Evolutionary conservation across 2,888 invertebrate genomes (phyloP), one percentile per base, ranked within the genome.

Genomic region (Drosophila leonis): DNA sequence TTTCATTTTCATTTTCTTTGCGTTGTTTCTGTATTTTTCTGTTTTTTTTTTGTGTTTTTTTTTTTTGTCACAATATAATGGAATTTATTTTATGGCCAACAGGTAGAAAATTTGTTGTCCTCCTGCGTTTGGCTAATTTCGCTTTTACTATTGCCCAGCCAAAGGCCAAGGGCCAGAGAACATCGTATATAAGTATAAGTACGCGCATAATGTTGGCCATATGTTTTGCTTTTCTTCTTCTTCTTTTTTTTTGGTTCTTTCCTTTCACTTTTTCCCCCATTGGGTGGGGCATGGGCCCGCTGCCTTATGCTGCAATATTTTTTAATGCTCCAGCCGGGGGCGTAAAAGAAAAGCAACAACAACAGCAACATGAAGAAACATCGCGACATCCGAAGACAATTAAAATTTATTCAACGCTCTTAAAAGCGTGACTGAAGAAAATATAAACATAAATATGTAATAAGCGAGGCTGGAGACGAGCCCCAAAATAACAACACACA

Each of bases 81-180:
- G 83, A 83, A 90, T 85, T 83, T 87, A 86, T 90, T 91, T 91
- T 90, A 91, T 82, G 82, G 79, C 88, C 90, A 91, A 88, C 91
- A 90, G 91, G 90, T 91, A 85, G 79, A 88, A 89, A 83, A 84
- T 82, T 89, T 90, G 80, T 82, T 83, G 78, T 80, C 82, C 83
- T 71, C 71, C 63, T 64, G 82, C 82, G 87, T 75, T 69, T 63
- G 74, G 85, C 90, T 84, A 89, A 84, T 89, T 89, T 84, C 67
- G 83, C 85, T 84, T 89, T 87, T 89, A 84, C 84, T 84, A 84
- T 89, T 84, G 69, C 61, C 66, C 67, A 27, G 57, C 56, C 69
- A 67, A 72, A 71, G 65, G 75, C 75, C 71, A 78, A 61, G 66
- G 78, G 78, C 73, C 81, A 57, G 72, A 57, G 42, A 55, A 52